Percentiles rank a stretch among this genome's conserved stretches.
Conservation (phyloP, 2,888 invertebrate species). For the Masnerella sp. region DNA sequence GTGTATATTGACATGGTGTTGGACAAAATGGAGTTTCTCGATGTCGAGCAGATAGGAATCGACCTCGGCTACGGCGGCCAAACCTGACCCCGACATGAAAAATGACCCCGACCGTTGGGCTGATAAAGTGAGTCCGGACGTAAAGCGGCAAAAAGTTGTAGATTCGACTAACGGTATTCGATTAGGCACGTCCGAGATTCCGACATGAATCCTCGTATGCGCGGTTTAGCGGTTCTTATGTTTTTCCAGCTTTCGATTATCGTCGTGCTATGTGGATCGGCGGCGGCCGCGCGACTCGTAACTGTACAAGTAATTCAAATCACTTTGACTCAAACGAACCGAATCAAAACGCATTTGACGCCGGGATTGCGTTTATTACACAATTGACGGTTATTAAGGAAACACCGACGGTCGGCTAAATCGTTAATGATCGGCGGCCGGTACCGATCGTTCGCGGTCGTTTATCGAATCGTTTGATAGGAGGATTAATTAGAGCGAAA, state of each 20-base stretch:
- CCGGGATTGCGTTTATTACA: conserved; percentile 38
- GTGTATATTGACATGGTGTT: too few relatives aligned
- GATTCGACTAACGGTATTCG: conserved; percentile 59
- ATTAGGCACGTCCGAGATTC: conserved; percentile 59
- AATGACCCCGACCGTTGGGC: conserved; percentile 15
- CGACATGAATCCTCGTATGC: conserved; percentile 41
- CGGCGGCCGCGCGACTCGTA: conserved; percentile 36
- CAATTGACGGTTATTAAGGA: conserved; percentile 45
- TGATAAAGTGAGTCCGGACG: conserved; percentile 35
- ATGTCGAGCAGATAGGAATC: not conserved
- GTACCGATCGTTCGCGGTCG: conserved; percentile 8
- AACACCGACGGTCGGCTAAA: conserved; percentile 18
- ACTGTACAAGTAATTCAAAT: conserved; percentile 51
- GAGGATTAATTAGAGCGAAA: conserved; percentile 18
- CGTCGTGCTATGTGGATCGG: conserved; percentile 45
- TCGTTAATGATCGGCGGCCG: conserved; percentile 7
- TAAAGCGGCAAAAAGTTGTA: conserved; percentile 23
- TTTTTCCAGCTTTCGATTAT: conserved; percentile 57
- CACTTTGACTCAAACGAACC: conserved; percentile 54
- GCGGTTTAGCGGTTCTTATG: conserved; percentile 55
- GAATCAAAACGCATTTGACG: conserved; percentile 48
- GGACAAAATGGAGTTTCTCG: too few relatives aligned
- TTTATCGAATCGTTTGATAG: conserved; percentile 24
- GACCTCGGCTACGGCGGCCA: not conserved
- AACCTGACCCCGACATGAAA: conserved; percentile 9